Base-by-base conservation (phyloP, 1,140 invertebrate species). In the Drosophila obscura region DNA sequence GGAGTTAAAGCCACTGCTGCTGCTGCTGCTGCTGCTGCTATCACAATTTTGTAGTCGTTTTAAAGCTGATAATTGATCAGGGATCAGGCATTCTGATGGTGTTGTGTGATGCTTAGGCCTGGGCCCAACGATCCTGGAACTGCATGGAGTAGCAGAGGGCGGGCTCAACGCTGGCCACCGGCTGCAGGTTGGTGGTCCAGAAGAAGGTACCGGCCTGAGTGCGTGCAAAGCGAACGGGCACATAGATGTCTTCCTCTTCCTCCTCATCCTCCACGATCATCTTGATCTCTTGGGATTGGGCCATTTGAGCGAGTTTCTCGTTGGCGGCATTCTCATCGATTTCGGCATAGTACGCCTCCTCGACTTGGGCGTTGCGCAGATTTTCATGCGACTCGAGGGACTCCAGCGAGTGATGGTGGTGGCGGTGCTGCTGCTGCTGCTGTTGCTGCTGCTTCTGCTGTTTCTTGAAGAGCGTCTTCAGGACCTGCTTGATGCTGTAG, bases 261-360 rank as follows among this genome's bases (percentile, higher is more conserved):
- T 73, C 63, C 24, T 80, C 8, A 31, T 31, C 41, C 41, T 50
- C 60, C 3, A 61, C 56, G 6, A 11, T 92, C 51, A 43, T 76
- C 68, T 52, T 81, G 68, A 87, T 94, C 93, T 72, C 94, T 94
- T 74, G 94, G 92, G 66, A 69, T 64, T 58, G 22, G 24, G 44
- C 66, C 51, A 69, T 9, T 24, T 94, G 93, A 49, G 93, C 92
- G 68, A 95, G 93, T 62, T 94, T 92, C 88, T 95, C 94, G 88
- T 95, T 95, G 87, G 93, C 93, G 43, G 93, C 84, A 80, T 95
- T 95, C 77, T 95, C 94, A 44, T 94, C 93, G 63, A 94, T 93
- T 80, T 95, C 94, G 82, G 75, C 82, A 60, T 91, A 91, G 72
- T 77, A 91, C 35, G 79, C 79, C 64, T 91, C 88, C 53, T 91